phyloP scores from a whole-genome alignment of 1,140 invertebrate genomes.

The Fopius arisanus region DNA sequence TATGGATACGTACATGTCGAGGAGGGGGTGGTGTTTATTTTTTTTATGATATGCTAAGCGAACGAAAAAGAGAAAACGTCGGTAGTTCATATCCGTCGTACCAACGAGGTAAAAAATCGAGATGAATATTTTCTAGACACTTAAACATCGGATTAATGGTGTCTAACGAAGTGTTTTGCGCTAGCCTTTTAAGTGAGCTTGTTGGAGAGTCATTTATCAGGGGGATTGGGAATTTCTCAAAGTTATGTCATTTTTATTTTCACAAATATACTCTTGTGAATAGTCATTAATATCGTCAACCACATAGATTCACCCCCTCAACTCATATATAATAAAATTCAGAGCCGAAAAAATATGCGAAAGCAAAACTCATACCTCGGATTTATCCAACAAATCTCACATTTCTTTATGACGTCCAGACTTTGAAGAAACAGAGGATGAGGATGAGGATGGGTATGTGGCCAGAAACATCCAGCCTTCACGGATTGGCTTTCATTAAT shows the following conservation, averaged over 20 bases:
- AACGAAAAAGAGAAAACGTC: slow-evolving; percentile 12
- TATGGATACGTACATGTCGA: neutral
- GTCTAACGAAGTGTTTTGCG: slow-evolving; percentile 34
- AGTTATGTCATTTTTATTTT: neutral
- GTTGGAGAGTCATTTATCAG: too few relatives aligned
- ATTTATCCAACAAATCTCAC: slow-evolving; percentile 44
- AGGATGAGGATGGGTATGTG: slow-evolving; percentile 36
- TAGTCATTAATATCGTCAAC: too few relatives aligned
- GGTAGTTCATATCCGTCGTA: neutral
- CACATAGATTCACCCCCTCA: too few relatives aligned
- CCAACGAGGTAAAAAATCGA: slow-evolving; percentile 20
- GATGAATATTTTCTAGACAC: slow-evolving; percentile 43
- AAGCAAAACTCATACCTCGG: slow-evolving; percentile 12
- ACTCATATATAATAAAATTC: too few relatives aligned
- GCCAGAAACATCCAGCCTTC: slow-evolving; percentile 21
- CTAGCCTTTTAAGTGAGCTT: slow-evolving; percentile 17
- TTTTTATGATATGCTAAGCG: slow-evolving; percentile 56
- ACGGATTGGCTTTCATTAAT: slow-evolving; percentile 65
- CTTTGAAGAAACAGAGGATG: slow-evolving; percentile 46
- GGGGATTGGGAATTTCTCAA: neutral
- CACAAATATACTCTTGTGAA: too few relatives aligned
- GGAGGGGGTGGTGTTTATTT: neutral
- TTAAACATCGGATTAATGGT: slow-evolving; percentile 44
- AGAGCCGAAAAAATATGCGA: neutral
- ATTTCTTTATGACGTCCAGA: slow-evolving; percentile 56